These are phyloP conservation scores for Lepus europaeus DNA, from an alignment of 2,113 vertebrate genomes.

Conservation along the genomic window DNA sequence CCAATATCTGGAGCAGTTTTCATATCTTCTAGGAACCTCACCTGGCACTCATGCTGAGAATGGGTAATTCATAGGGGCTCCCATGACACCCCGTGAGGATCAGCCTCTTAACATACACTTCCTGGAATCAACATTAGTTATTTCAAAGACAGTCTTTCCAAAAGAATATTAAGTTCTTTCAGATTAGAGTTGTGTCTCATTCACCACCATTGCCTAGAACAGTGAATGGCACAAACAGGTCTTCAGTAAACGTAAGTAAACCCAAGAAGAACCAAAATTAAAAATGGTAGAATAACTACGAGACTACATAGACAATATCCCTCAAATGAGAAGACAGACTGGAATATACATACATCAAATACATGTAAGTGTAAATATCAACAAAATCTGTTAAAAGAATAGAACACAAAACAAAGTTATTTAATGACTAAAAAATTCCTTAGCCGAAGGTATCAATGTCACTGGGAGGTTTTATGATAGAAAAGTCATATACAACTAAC, in stretches of 20 bases:
- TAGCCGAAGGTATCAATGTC: conserved; percentile 67
- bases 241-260: not conserved
- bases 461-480: conserved; percentile 59
- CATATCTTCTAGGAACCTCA: not conserved
- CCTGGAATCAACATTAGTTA: not conserved
- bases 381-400: not conserved
- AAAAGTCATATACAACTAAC: conserved; percentile 58
- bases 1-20: not conserved
- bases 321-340: not conserved
- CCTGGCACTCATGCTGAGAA: not conserved
- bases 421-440: conserved; percentile 51
- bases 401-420: not conserved
- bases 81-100: not conserved
- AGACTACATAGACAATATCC: not conserved
- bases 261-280: not conserved
- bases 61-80: too few relatives aligned
- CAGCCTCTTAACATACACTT: not conserved
- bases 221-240: not conserved
- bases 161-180: not conserved
- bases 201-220: not conserved
- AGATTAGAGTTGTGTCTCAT: not conserved
- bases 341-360: not conserved
- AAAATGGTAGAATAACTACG: not conserved
- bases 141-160: not conserved
- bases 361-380: not conserved